Conservation (phyloP, 2,113 vertebrate genomes). For the Gambusia affinis region DNA sequence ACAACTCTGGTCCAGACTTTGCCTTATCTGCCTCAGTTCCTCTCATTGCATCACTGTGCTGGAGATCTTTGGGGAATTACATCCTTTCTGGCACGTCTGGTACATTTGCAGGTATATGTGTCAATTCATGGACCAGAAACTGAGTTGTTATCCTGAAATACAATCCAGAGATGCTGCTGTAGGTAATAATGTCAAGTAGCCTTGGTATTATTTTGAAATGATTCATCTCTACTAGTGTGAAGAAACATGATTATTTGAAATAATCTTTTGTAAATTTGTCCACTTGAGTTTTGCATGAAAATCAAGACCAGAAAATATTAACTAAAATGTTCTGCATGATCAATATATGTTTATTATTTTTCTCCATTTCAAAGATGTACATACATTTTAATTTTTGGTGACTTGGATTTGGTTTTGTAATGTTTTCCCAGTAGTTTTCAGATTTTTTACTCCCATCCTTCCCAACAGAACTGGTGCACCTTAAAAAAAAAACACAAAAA, state of each 20-base stretch:
- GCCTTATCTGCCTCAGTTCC: slow-evolving; percentile 38
- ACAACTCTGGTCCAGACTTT: slow-evolving; percentile 33
- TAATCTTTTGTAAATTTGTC: background rate
- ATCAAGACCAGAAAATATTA: too few relatives aligned
- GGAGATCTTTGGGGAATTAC: slow-evolving; percentile 22
- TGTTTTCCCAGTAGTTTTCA: too few relatives aligned
- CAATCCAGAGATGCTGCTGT: background rate
- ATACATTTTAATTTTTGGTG: too few relatives aligned
- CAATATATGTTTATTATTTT: too few relatives aligned
- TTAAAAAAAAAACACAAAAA: too few relatives aligned
- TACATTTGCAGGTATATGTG: slow-evolving; percentile 30
- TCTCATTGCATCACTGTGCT: slow-evolving; percentile 41
- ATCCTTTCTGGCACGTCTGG: slow-evolving; percentile 39
- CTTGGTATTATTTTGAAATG: background rate
- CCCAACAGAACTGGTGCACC: too few relatives aligned
- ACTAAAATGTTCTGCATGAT: too few relatives aligned
- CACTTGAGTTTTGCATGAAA: too few relatives aligned
- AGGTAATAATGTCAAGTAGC: background rate
- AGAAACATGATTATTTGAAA: background rate
- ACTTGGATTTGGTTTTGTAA: too few relatives aligned
- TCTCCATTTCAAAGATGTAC: too few relatives aligned
- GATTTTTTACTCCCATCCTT: too few relatives aligned
- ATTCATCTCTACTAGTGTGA: background rate
- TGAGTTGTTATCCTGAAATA: slow-evolving; percentile 27
- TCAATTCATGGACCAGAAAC: slow-evolving; percentile 20